A percentile compares a stretch with the other conserved stretches of the same genome.
Evolutionary conservation across 2,113 vertebrate genomes (phyloP).

Genomic region (Hymenochirus boettgeri): DNA sequence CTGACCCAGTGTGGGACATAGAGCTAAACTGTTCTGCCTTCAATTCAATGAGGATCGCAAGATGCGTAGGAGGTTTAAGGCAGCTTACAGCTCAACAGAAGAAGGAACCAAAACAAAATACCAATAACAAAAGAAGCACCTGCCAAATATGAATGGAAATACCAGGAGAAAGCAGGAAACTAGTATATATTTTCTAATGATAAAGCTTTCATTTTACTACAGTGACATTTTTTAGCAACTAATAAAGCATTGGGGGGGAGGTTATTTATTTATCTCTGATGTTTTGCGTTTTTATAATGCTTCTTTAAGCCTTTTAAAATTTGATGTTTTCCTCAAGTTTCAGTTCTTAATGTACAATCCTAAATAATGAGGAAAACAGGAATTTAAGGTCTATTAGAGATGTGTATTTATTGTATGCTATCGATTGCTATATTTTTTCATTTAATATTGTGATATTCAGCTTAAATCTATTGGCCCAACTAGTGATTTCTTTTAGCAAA

Average conservation of each 20-base stretch:
- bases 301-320: constrained; percentile 5
- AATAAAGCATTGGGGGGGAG: constrained; percentile 8
- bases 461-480: constrained; percentile 17
- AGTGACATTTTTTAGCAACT: constrained; percentile 31
- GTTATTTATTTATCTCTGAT: constrained; percentile 29
- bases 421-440: constrained; percentile 26
- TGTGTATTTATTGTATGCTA: constrained; percentile 35
- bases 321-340: too few species aligned
- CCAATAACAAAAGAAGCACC: constrained; percentile 13
- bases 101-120: constrained; percentile 1
- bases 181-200: constrained; percentile 59
- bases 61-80: background rate
- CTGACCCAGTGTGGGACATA: constrained; percentile 60
- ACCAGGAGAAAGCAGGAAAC: constrained; percentile 49
- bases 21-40: constrained; percentile 24
- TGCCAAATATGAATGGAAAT: constrained; percentile 22
- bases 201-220: constrained; percentile 24
- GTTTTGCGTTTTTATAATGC: constrained; percentile 21
- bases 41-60: constrained; percentile 17
- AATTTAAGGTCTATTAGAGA: constrained; percentile 27
- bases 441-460: constrained; percentile 2
- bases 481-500: too few species aligned
- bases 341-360: constrained; percentile 19
- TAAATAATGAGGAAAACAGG: constrained; percentile 15
- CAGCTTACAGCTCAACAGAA: constrained; percentile 19